A percentile compares a stretch with the other conserved stretches of the same genome.
Conservation (phyloP, 2,888 invertebrate species). For the Tuta absoluta region DNA sequence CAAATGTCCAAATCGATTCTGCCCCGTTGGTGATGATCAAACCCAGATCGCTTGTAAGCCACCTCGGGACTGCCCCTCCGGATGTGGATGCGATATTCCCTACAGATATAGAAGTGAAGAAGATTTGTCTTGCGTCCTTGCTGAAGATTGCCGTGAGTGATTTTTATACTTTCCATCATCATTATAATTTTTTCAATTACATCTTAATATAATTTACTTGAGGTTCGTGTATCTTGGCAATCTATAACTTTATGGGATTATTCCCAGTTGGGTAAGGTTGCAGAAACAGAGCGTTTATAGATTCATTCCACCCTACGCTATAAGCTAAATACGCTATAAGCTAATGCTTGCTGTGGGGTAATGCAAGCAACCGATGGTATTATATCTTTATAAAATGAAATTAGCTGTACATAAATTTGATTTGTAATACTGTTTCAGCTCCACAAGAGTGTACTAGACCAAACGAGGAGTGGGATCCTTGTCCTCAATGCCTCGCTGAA, state of each 20-base stretch:
- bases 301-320: too few relatives aligned
- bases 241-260: too few relatives aligned
- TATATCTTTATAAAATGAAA: constrained; percentile 1
- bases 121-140: constrained; percentile 39
- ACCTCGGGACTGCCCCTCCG: constrained; percentile 38
- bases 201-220: too few relatives aligned
- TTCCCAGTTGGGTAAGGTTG: too few relatives aligned
- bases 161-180: too few relatives aligned
- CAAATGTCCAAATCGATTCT: constrained; percentile 12
- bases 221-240: too few relatives aligned
- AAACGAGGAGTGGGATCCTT: constrained; percentile 47
- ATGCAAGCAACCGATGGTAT: not conserved
- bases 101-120: constrained; percentile 36
- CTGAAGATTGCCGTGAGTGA: constrained; percentile 45
- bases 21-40: not conserved
- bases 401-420: not conserved
- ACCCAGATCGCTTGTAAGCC: constrained; percentile 18
- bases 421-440: constrained; percentile 41
- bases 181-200: too few relatives aligned
- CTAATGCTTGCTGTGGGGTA: too few relatives aligned
- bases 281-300: too few relatives aligned
- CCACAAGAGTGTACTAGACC: constrained; percentile 48
- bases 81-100: constrained; percentile 41
- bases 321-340: too few relatives aligned
- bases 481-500: constrained; percentile 48